Percentiles rank a stretch among this genome's conserved stretches.
Conservation (phyloP, 2,888 invertebrate genomes). For the Tenthredo distinguenda region DNA sequence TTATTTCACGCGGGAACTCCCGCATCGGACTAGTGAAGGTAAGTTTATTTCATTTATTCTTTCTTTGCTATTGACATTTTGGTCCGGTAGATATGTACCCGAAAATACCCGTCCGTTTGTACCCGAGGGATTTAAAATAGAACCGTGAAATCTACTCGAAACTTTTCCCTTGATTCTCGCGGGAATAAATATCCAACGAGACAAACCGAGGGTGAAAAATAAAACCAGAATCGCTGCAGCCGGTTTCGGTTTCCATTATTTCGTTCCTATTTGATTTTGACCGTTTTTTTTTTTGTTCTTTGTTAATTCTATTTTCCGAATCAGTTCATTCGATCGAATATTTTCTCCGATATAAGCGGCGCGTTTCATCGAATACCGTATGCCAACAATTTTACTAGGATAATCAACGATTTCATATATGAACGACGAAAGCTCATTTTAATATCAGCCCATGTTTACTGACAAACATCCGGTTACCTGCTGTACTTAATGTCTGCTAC, state of each 20-base stretch:
- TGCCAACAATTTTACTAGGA: neutral
- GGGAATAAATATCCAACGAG: constrained; percentile 35
- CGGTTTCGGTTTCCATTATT: neutral
- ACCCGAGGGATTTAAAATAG: constrained; percentile 29
- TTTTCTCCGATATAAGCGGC: neutral
- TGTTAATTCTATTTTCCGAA: neutral
- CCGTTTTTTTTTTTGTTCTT: neutral
- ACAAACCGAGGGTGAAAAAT: constrained; percentile 33
- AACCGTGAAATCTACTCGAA: constrained; percentile 44
- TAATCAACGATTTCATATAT: neutral
- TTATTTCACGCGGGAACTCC: neutral
- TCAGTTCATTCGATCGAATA: neutral
- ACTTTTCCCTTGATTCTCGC: constrained; percentile 19
- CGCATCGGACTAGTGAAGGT: neutral
- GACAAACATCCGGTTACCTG: neutral
- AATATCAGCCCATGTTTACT: neutral
- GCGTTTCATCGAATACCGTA: neutral
- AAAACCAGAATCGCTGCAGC: neutral
- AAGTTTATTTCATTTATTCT: neutral
- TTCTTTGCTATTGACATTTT: constrained; percentile 13
- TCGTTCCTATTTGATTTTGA: neutral
- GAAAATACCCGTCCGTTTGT: constrained; percentile 19
- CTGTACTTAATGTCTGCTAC: neutral
- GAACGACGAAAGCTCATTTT: neutral
- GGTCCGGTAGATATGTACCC: neutral